phyloP scores from a whole-genome alignment of 1,140 invertebrate species.

The Maconellicoccus hirsutus region DNA sequence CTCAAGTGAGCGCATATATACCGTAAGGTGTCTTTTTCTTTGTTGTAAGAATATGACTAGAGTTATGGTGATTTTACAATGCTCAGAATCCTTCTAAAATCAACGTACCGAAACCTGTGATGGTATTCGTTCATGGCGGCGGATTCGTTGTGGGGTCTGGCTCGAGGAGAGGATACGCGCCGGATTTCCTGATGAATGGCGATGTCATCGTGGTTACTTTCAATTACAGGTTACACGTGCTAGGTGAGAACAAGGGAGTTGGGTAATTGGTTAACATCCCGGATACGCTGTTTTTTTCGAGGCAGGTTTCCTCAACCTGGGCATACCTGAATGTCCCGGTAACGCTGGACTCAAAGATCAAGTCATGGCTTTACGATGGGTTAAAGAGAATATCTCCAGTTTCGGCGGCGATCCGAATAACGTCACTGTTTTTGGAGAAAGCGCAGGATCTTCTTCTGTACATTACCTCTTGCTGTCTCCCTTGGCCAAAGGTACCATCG shows the following conservation, averaged over 20 bases:
- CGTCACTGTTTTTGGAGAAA: constrained; percentile 57
- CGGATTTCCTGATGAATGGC: constrained; percentile 43
- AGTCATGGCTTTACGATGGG: constrained; percentile 56
- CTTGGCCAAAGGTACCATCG: constrained; percentile 38
- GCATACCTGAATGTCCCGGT: constrained; percentile 49
- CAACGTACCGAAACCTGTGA: constrained; percentile 34
- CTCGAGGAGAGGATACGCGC: constrained; percentile 32
- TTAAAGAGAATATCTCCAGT: constrained; percentile 52
- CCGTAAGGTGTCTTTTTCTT: no score
- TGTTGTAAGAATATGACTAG: no score
- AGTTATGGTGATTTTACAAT: no score
- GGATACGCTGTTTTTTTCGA: neutral
- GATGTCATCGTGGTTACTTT: constrained; percentile 43
- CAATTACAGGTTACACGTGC: constrained; percentile 43
- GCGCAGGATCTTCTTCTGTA: constrained; percentile 53
- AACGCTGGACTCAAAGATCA: constrained; percentile 68
- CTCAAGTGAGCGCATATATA: constrained; percentile 32
- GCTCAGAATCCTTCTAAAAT: neutral
- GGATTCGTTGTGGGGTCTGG: constrained; percentile 37
- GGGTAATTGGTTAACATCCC: no score
- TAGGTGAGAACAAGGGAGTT: no score
- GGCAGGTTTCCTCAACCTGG: constrained; percentile 42
- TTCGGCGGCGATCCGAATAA: constrained; percentile 62
- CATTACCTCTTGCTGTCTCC: constrained; percentile 52
- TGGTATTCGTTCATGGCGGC: constrained; percentile 42